Base-by-base conservation (phyloP, 2,888 invertebrate genomes). In the Venustoraphidia nigricollis region DNA sequence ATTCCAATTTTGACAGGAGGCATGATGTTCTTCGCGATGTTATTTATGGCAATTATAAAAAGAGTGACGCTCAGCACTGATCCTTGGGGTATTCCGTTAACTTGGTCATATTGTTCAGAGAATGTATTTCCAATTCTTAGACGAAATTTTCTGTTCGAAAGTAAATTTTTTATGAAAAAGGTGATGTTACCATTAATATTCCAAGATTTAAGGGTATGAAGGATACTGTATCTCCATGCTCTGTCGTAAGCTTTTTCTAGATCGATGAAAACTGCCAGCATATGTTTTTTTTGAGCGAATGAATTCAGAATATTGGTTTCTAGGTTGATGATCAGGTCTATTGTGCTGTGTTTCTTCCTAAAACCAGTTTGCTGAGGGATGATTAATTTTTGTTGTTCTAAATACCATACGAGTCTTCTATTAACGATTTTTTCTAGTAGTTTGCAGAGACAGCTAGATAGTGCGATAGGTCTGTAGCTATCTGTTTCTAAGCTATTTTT, bases 161-260 rank as follows among this genome's bases (percentile, higher is more conserved):
- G 36, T 13, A 49, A 45, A 34, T 49, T 49, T 37, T 49, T 41
- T 9, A 48, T 46, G 38, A 37, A 46, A 34, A 38, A 13, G 8
- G 39, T n/a, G 35, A 49, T 49, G 38, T 49, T 42, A n/a, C 49
- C 46, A 35, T 49, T 38, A 17, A 49, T 46, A 38, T 44, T 44
- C n/a, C 46, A 13, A 38, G 41, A 11, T n/a, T n/a, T 17, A 11
- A 49, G n/a, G 14, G 10, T 37, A 36, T 49, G 41, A 6, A 49
- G 9, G 8, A 49, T 45, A 27, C 14, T 36, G 13, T 48, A 34
- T 14, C 41, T 14, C 48, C 48, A 48, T 27, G 48, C 40, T 35
- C 40, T 36, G 36, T 45, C 45, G 17, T 52, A 56, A 1, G 55
- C 54, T 37, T 55, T 54, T 42, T 55, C 53, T 11, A 54, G 48